Evolutionary conservation across 92 coral and sea anemone species (phyloP).

Genomic region (Siderastrea radians): DNA sequence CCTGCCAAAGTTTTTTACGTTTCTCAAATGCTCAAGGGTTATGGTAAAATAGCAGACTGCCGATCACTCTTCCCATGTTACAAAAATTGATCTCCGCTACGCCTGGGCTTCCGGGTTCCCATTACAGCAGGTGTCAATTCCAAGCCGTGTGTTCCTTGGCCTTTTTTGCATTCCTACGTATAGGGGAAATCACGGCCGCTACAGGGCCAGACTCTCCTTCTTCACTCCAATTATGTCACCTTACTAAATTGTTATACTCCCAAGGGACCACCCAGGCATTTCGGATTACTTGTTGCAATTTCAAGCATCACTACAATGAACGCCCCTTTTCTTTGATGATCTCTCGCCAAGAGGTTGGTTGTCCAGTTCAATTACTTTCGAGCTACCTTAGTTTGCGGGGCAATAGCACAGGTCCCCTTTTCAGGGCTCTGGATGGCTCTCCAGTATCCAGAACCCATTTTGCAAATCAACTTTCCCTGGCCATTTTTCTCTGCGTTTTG

Average conservation of each 20-base stretch:
- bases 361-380: constrained; percentile 4
- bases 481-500: constrained; percentile 1
- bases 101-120: not conserved
- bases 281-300: not conserved
- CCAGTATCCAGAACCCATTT: not conserved
- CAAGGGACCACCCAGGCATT: not conserved
- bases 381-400: not conserved
- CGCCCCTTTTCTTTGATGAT: not conserved
- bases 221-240: not conserved
- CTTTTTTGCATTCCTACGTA: constrained; percentile 29
- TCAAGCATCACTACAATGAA: not conserved
- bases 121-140: constrained; percentile 6
- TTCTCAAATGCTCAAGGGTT: too few species aligned
- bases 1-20: constrained; percentile 50
- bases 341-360: not conserved
- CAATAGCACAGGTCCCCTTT: not conserved
- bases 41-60: constrained; percentile 50
- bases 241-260: not conserved
- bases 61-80: constrained; percentile 61
- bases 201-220: too few species aligned
- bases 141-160: constrained; percentile 50
- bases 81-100: not conserved
- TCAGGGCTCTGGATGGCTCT: not conserved
- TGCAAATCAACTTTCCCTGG: not conserved
- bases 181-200: constrained; percentile 27